A percentile compares a stretch with the other conserved stretches of the same genome.
These are phyloP conservation scores for Pollicipes pollicipes DNA, from an alignment of 1,140 invertebrate genomes.

Conservation along the genomic window DNA sequence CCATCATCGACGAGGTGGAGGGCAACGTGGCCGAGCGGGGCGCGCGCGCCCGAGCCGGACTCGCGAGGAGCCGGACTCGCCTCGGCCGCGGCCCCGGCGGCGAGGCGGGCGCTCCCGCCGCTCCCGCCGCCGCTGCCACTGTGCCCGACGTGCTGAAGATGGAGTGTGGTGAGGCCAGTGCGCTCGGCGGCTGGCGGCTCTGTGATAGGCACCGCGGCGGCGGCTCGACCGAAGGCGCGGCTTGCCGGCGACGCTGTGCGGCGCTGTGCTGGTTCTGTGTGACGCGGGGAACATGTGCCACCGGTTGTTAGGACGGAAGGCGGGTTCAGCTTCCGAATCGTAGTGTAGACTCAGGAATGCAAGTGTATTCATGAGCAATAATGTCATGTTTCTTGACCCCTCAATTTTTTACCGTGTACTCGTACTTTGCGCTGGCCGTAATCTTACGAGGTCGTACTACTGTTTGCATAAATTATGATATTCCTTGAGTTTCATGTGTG, in stretches of 20 bases:
- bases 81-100: background rate
- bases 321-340: background rate
- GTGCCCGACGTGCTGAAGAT: background rate
- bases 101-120: too few species aligned
- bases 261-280: too few species aligned
- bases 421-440: too few species aligned
- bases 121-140: background rate
- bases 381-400: background rate
- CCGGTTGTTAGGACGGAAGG: background rate
- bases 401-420: background rate
- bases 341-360: background rate
- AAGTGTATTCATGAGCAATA: background rate
- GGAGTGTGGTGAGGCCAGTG: background rate
- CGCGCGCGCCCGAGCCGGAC: too few species aligned
- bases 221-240: background rate
- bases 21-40: too few species aligned
- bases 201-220: background rate
- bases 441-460: too few species aligned
- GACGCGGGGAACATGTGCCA: background rate
- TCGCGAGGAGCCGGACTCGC: too few species aligned
- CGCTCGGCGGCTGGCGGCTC: too few species aligned
- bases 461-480: too few species aligned
- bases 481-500: too few species aligned
- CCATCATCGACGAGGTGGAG: background rate
- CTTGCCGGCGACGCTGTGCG: background rate